Evolutionary conservation across 2,888 invertebrate species (phyloP), one percentile per base, ranked within the genome.

Genomic region (Abscondita cerata): DNA sequence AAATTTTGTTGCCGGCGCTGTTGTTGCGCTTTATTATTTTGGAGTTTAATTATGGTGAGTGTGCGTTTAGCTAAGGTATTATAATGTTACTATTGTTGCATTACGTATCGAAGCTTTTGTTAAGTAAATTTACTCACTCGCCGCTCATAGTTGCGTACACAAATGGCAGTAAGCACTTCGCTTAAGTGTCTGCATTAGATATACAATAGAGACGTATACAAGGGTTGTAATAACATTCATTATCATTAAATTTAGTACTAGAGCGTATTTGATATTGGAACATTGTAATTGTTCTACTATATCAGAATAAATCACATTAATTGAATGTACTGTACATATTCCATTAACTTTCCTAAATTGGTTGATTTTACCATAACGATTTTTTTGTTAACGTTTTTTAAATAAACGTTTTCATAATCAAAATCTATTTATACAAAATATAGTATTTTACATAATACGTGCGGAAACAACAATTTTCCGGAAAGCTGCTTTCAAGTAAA

Each of bases 191-290:
- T 48, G 53, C 57, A 62, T 62, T 62, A 62, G 57, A 52, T 47
- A 50, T 62, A 62, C 62, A 62, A 62, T 62, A 44, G 62, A 52
- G 57, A 38, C 52, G 52, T 57, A 47, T 46, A 46, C 53, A 57
- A 62, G 62, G 62, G 62, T 57, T 62, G 57, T 62, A 57, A 62
- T 52, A 62, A 62, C 62, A 62, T 62, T 62, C 62, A 57, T 62
- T 62, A 57, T 57, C 62, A 58, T 62, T 57, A 58, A 62, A 53
- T 62, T 62, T 48, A 47, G 47, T 47, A 53, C 48, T 47, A 18
- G 46, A 52, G 52, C 52, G 48, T 52, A 62, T 58, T 62, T 48
- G 34, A 20, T 12, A 40, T 34, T 52, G 13, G 44, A 33, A 31
- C 41, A 25, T 9, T 33, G 50, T 57, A 36, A 25, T 31, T 25